Conservation (phyloP, 2,797 vertebrate genomes). For the Taenioides sp. region DNA sequence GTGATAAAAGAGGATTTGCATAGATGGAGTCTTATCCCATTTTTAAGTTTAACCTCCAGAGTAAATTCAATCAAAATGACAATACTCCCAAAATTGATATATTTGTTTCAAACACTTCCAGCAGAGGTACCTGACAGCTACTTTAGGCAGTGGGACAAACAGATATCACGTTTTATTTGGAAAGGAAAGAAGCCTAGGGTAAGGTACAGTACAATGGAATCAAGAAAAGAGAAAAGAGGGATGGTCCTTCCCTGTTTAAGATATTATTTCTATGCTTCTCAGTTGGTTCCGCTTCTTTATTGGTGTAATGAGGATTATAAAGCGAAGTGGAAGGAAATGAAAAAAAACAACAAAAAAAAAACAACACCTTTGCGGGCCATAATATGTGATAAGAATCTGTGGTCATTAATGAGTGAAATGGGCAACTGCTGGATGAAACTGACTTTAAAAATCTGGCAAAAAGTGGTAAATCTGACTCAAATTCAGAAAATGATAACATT, state of each 20-base stretch:
- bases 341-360: background rate
- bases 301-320: background rate
- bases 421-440: background rate
- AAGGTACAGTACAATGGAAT: background rate
- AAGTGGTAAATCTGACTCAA: background rate
- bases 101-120: too few species aligned
- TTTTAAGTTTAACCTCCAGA: too few species aligned
- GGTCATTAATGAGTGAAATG: background rate
- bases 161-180: too few species aligned
- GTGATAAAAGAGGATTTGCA: too few species aligned
- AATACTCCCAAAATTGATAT: too few species aligned
- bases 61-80: too few species aligned
- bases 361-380: background rate
- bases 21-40: too few species aligned
- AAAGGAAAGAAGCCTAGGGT: too few species aligned
- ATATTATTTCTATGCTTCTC: background rate
- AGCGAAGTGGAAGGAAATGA: background rate
- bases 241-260: background rate
- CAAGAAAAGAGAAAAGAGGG: background rate
- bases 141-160: too few species aligned
- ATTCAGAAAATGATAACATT: conserved; percentile 5
- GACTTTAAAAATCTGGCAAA: background rate
- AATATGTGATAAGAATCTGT: background rate
- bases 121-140: too few species aligned
- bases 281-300: background rate